Evolutionary conservation across 30 jellyfish, hydroid and myxozoan genomes (phyloP).

Genomic region (Chrysaora quinquecirrha): DNA sequence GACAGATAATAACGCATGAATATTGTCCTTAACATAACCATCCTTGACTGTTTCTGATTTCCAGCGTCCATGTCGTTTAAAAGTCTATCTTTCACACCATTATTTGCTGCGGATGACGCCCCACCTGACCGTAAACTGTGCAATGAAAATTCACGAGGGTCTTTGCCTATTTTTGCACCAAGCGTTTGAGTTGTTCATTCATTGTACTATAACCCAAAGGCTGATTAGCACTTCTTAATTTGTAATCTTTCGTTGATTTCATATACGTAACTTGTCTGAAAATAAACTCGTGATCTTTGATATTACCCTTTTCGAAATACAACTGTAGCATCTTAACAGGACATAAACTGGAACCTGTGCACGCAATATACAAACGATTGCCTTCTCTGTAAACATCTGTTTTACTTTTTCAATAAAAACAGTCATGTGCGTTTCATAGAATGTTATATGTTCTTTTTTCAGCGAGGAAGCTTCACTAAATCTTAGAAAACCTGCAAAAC

Average conservation of each 20-base stretch:
- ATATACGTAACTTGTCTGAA: neutral
- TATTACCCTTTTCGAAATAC: too few relatives aligned
- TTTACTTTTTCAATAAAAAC: neutral
- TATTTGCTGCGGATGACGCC: constrained; percentile 1
- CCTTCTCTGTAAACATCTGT: constrained; percentile 4
- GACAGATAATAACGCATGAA: neutral
- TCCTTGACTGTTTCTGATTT: neutral
- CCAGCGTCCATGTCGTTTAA: constrained; percentile 4
- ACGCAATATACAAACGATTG: neutral
- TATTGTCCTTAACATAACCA: constrained; percentile 6
- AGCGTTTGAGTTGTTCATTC: neutral
- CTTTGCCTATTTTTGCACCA: neutral
- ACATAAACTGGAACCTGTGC: neutral
- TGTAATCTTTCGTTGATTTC: neutral
- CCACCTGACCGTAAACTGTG: constrained; percentile 25
- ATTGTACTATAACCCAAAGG: neutral
- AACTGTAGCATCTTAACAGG: neutral
- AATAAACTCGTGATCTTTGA: neutral
- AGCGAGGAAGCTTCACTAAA: neutral
- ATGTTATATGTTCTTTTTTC: neutral
- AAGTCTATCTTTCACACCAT: neutral
- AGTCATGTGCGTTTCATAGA: neutral
- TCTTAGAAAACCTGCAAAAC: too few relatives aligned
- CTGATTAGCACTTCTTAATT: neutral
- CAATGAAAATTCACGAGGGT: neutral